Conservation (phyloP, 53 echinoderm and acorn worm genomes). For the Henricia sp. region DNA sequence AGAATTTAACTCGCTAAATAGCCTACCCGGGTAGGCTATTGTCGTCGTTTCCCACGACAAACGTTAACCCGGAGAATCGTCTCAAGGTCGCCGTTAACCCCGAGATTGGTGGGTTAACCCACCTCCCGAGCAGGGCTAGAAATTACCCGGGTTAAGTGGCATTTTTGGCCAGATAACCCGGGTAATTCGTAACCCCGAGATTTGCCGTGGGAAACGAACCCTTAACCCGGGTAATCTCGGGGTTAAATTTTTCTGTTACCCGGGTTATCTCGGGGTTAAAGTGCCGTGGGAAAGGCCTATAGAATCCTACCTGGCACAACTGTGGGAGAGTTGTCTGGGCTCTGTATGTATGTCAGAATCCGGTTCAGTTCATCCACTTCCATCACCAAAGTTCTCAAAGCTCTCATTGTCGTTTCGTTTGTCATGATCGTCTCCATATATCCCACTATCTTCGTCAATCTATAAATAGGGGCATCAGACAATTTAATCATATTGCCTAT, state of each 20-base stretch:
- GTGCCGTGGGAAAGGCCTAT: neutral
- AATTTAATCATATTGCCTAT: neutral
- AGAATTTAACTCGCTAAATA: too few species aligned
- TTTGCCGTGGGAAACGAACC: neutral
- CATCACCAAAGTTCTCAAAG: conserved; percentile 2
- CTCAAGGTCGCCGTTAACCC: too few species aligned
- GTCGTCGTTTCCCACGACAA: too few species aligned
- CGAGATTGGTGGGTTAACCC: too few species aligned
- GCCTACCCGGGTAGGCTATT: too few species aligned
- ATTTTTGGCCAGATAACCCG: neutral
- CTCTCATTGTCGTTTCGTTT: conserved; percentile 31
- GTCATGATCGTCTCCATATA: conserved; percentile 49
- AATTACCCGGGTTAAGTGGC: neutral
- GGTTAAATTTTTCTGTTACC: neutral
- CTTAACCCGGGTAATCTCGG: neutral
- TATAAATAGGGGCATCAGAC: conserved; percentile 30
- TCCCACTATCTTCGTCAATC: conserved; percentile 38
- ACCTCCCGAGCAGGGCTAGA: too few species aligned
- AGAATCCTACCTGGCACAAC: conserved; percentile 6
- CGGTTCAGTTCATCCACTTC: conserved; percentile 38
- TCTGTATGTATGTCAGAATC: conserved; percentile 1
- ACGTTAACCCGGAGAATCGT: too few species aligned
- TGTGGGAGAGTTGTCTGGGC: neutral
- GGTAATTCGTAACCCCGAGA: neutral
- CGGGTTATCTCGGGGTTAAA: neutral